phyloP scores from a whole-genome alignment of 2,113 vertebrate genomes.

The Romanogobio albipinnatus region DNA sequence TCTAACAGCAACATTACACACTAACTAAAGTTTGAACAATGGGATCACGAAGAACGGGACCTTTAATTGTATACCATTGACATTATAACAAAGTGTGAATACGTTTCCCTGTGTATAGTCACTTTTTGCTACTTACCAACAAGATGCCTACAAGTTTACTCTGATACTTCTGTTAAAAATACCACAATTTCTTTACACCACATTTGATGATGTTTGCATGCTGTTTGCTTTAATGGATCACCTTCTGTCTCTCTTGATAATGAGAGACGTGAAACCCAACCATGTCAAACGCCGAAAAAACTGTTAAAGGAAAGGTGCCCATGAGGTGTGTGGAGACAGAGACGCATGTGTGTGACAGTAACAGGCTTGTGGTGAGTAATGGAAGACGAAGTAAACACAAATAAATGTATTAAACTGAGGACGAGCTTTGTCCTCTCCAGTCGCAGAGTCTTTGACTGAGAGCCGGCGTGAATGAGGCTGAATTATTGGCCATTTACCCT shows the following conservation, averaged over 20 bases:
- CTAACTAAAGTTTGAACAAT: too few species aligned
- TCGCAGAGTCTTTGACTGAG: neutral
- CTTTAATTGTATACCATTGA: neutral
- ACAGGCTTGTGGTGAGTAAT: conserved; percentile 35
- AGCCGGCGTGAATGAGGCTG: conserved; percentile 11
- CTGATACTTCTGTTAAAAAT: neutral
- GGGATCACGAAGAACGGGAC: too few species aligned
- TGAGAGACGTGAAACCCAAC: conserved; percentile 22
- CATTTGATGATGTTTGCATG: neutral
- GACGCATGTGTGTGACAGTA: conserved; percentile 38
- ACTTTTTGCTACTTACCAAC: neutral
- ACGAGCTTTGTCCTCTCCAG: conserved; percentile 8
- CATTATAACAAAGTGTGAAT: too few species aligned
- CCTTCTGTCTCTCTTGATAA: neutral
- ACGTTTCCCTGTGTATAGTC: neutral
- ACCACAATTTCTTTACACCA: neutral
- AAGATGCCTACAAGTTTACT: neutral
- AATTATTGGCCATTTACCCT: conserved; percentile 31
- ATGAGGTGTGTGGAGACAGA: conserved; percentile 41
- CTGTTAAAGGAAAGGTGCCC: conserved; percentile 34
- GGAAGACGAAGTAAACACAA: conserved; percentile 35
- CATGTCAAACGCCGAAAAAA: neutral
- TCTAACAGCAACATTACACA: too few species aligned
- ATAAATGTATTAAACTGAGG: conserved; percentile 23
- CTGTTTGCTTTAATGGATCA: conserved; percentile 22